phyloP scores from a whole-genome alignment of 2,888 invertebrate genomes.

The Noctua pronuba region DNA sequence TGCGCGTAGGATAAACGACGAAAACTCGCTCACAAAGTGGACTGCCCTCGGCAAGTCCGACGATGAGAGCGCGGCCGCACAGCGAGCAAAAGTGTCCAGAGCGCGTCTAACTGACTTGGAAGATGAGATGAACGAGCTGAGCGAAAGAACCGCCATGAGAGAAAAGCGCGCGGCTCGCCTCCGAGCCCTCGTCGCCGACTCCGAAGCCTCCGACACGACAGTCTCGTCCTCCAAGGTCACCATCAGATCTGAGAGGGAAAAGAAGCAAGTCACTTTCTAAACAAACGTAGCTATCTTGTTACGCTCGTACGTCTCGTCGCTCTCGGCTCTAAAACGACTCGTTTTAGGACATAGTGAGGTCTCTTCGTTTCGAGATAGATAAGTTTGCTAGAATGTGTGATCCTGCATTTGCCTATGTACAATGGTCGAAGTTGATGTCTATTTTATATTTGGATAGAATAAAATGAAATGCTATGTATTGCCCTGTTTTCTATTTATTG shows the following conservation, averaged over 20 bases:
- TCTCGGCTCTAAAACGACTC: slow-evolving; percentile 71
- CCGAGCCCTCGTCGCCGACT: slow-evolving; percentile 92
- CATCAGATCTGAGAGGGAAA: slow-evolving; percentile 85
- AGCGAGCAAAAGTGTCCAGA: slow-evolving; percentile 92
- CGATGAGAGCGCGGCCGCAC: slow-evolving; percentile 90
- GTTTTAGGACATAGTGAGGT: slow-evolving; percentile 72
- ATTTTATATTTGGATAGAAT: slow-evolving; percentile 87
- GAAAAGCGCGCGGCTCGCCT: slow-evolving; percentile 93
- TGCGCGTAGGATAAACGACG: slow-evolving; percentile 84
- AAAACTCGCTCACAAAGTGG: slow-evolving; percentile 91
- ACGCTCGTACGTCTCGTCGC: slow-evolving; percentile 65
- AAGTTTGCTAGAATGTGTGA: slow-evolving; percentile 80
- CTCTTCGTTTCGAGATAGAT: slow-evolving; percentile 75
- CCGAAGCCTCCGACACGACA: slow-evolving; percentile 83
- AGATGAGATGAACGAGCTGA: slow-evolving; percentile 93
- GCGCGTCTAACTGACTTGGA: slow-evolving; percentile 93
- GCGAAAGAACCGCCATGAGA: slow-evolving; percentile 92
- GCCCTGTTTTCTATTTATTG: slow-evolving; percentile 82
- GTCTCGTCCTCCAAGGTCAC: slow-evolving; percentile 82
- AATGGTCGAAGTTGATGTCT: slow-evolving; percentile 81
- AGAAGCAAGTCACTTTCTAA: slow-evolving; percentile 89
- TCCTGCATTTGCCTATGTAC: slow-evolving; percentile 84
- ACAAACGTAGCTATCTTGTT: slow-evolving; percentile 55
- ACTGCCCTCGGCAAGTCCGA: slow-evolving; percentile 88
- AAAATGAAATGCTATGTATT: slow-evolving; percentile 82